phyloP scores from a whole-genome alignment of 1,140 invertebrate genomes.

The Drosophila micromelanica region DNA sequence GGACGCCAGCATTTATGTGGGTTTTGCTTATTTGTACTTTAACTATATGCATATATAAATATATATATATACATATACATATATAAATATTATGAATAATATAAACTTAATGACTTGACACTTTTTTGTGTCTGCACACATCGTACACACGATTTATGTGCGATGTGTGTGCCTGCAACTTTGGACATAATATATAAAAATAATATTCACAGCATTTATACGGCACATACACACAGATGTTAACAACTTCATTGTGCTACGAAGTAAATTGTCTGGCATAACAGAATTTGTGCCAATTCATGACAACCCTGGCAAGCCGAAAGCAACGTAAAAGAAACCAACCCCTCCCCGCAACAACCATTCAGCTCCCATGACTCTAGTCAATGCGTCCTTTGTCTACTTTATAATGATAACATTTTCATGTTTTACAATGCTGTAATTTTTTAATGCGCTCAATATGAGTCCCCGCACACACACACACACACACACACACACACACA shows the following conservation, averaged over 20 bases:
- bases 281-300: slow-evolving; percentile 60
- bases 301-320: slow-evolving; percentile 19
- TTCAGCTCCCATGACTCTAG: slow-evolving; percentile 32
- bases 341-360: neutral
- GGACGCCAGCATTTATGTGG: slow-evolving; percentile 36
- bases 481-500: slow-evolving; percentile 15
- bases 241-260: slow-evolving; percentile 41
- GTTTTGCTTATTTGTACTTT: slow-evolving; percentile 46
- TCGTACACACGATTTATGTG: slow-evolving; percentile 17
- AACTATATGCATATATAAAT: neutral
- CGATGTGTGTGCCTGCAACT: slow-evolving; percentile 12
- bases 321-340: neutral
- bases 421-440: slow-evolving; percentile 76
- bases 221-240: neutral
- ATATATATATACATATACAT: neutral
- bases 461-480: slow-evolving; percentile 21
- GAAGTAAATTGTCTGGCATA: slow-evolving; percentile 34
- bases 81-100: slow-evolving; percentile 62
- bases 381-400: slow-evolving; percentile 65
- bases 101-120: slow-evolving; percentile 70
- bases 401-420: slow-evolving; percentile 83
- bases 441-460: slow-evolving; percentile 57
- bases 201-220: slow-evolving; percentile 36
- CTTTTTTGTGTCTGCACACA: slow-evolving; percentile 24
- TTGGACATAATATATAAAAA: slow-evolving; percentile 44